A percentile compares a stretch with the other conserved stretches of the same genome.
Conservation (phyloP, 2,113 vertebrate genomes). For the Bubo blakistoni region DNA sequence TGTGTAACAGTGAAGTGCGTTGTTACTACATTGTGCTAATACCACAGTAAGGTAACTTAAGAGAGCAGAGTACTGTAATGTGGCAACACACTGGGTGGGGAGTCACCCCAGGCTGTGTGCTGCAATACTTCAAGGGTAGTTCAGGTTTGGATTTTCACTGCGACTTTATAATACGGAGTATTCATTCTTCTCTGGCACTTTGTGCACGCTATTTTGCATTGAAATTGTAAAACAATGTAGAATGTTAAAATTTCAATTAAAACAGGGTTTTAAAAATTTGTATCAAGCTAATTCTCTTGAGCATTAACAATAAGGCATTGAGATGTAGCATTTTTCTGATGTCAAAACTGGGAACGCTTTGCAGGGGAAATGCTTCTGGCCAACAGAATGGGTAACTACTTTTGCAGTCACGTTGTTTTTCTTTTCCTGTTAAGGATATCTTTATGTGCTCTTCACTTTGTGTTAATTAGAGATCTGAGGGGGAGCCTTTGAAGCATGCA, state of each 20-base stretch:
- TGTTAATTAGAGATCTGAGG: not conserved
- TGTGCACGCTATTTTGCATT: not conserved
- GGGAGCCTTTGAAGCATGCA: not conserved
- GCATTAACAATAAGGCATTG: not conserved
- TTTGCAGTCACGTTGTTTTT: not conserved
- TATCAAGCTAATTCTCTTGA: not conserved
- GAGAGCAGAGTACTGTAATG: accelerated
- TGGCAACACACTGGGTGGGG: not conserved
- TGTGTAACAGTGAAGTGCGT: not conserved
- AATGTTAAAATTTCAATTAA: not conserved
- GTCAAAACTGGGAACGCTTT: not conserved
- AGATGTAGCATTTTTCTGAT: not conserved
- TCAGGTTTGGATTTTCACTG: not conserved
- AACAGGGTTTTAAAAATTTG: not conserved
- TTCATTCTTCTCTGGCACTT: not conserved
- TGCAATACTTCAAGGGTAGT: not conserved
- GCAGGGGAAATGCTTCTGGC: not conserved
- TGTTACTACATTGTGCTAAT: not conserved
- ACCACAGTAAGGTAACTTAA: not conserved
- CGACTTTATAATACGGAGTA: not conserved
- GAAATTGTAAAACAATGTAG: not conserved
- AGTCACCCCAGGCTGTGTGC: not conserved
- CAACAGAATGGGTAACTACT: not conserved
- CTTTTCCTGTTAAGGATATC: not conserved
- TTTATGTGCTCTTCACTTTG: not conserved